Conservation (phyloP, 2,797 vertebrate species). For the Morus bassanus region DNA sequence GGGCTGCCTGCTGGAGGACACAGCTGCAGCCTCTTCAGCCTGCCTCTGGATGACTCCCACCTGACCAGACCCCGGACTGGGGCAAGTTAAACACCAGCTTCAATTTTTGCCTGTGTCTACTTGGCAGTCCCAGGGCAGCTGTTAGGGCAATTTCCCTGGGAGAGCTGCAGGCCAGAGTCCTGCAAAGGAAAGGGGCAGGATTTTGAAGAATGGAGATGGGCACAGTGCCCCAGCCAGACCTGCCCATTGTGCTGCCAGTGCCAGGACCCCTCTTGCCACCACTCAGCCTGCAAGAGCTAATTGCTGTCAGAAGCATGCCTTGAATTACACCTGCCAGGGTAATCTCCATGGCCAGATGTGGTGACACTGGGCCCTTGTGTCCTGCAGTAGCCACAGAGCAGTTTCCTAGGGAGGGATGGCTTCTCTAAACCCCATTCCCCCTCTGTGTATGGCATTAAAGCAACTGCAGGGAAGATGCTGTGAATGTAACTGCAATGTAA, state of each 20-base stretch:
- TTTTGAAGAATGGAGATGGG: neutral
- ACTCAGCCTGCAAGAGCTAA: neutral
- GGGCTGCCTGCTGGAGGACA: neutral
- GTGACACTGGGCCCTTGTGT: neutral
- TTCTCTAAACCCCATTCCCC: neutral
- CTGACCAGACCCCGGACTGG: neutral
- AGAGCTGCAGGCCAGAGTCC: neutral
- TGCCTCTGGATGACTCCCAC: neutral
- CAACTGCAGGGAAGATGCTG: neutral
- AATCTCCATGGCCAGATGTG: neutral
- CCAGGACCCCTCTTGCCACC: neutral
- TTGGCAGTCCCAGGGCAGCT: neutral
- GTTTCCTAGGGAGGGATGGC: neutral
- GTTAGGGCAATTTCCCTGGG: neutral
- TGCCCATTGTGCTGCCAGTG: rapidly evolving
- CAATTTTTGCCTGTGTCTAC: neutral
- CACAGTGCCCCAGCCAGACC: neutral
- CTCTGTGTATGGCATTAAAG: neutral
- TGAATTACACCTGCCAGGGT: neutral
- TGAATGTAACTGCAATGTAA: neutral
- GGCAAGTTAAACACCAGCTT: neutral
- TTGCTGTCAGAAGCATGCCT: neutral
- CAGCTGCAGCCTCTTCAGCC: neutral
- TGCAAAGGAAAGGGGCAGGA: neutral
- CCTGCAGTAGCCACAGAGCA: neutral